These are phyloP conservation scores for Hydrolagus colliei DNA, from an alignment of 2,797 vertebrate genomes.

Conservation along the genomic window DNA sequence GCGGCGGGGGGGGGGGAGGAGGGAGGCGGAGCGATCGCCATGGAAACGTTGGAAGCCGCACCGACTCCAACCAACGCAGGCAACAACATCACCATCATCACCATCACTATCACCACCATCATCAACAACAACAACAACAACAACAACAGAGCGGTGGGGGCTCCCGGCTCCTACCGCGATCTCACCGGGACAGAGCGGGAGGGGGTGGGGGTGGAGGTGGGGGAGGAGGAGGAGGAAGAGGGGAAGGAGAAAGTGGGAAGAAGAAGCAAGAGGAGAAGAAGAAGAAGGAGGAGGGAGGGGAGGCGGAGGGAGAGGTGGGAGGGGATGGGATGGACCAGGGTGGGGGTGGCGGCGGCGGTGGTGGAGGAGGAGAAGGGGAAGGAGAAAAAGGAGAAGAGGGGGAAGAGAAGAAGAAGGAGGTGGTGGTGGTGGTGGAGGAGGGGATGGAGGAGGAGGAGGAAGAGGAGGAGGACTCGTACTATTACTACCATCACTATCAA, in stretches of 20 bases:
- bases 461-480: slow-evolving; percentile 44
- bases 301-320: slow-evolving; percentile 41
- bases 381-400: slow-evolving; percentile 39
- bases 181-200: slow-evolving; percentile 77
- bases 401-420: slow-evolving; percentile 52
- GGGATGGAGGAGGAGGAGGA: slow-evolving; percentile 50
- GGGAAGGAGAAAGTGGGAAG: slow-evolving; percentile 48
- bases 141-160: background rate
- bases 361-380: slow-evolving; percentile 58
- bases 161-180: background rate
- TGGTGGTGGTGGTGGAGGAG: slow-evolving; percentile 54
- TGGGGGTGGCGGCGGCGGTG: slow-evolving; percentile 75
- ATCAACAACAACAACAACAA: no score
- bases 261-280: slow-evolving; percentile 47
- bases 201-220: slow-evolving; percentile 75
- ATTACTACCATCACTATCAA: no score
- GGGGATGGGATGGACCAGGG: slow-evolving; percentile 68
- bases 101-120: no score
- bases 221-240: slow-evolving; percentile 50
- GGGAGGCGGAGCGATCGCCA: slow-evolving; percentile 68
- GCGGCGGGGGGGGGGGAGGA: slow-evolving; percentile 43
- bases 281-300: slow-evolving; percentile 50
- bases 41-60: slow-evolving; percentile 68
- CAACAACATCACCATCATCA: background rate
- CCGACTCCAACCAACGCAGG: background rate